A percentile compares a stretch with the other conserved stretches of the same genome.
Conservation (phyloP, 2,113 vertebrate genomes). For the Hippoglossus stenolepis region DNA sequence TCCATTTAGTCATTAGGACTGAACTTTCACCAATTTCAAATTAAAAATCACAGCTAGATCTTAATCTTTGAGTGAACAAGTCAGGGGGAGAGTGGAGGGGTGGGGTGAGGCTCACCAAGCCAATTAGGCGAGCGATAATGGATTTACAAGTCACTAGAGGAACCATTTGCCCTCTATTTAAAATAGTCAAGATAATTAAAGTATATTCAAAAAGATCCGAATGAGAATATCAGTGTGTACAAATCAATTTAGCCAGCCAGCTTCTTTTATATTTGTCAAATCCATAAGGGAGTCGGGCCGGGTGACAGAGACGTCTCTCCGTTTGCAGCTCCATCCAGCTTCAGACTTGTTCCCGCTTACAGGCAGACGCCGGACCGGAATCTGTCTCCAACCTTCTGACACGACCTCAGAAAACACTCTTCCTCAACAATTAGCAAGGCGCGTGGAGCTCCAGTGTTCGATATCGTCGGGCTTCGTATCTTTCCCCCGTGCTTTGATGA, state of each 20-base stretch:
- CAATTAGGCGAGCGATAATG: conserved; percentile 79
- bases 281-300: conserved; percentile 43
- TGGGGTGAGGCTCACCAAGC: conserved; percentile 60
- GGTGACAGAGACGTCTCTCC: background rate
- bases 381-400: background rate
- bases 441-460: no score
- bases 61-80: conserved; percentile 66
- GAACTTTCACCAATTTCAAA: conserved; percentile 62
- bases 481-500: no score
- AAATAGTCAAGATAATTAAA: conserved; percentile 79
- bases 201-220: conserved; percentile 66
- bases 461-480: no score
- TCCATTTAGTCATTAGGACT: conserved; percentile 32
- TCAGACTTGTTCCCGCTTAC: background rate
- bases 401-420: no score
- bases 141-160: conserved; percentile 80
- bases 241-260: conserved; percentile 64
- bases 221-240: conserved; percentile 74
- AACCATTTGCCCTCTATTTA: conserved; percentile 79
- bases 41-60: conserved; percentile 68
- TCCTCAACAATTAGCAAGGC: no score
- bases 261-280: conserved; percentile 34
- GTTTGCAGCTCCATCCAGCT: background rate
- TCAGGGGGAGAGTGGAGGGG: conserved; percentile 36
- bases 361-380: background rate